Evolutionary conservation across 2,113 vertebrate genomes (phyloP), one percentile per base, ranked within the genome.

Genomic region (Lates calcarifer): DNA sequence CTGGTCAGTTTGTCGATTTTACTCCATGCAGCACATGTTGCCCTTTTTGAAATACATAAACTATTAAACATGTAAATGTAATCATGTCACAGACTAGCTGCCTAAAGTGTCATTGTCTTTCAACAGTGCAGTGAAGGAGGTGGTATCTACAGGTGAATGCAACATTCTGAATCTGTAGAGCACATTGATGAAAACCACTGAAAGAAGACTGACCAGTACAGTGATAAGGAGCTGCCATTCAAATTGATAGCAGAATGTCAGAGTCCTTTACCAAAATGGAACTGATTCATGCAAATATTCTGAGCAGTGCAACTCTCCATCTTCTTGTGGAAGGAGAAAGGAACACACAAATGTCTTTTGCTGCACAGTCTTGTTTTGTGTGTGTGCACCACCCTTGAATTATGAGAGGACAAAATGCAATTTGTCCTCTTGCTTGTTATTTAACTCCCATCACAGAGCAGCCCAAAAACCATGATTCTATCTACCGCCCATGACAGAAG

Each of bases 151-250:
- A 37, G 3, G 17, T 17, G n/a, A 8, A 26, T 5, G 17, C 12
- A 11, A 31, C 13, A 51, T 51, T 66, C 24, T 51, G 43, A 74
- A 49, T 47, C 13, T 39, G 20, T 43, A 43, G 29, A 9, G 24
- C 24, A 68, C 68, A 51, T 33, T 24, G 56, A 74, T 67, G 22
- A 64, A 74, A 57, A 76, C 10, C 39, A 31, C 12, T 63, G 41
- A 41, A 24, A 47, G 58, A 64, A 41, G 18, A 49, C 39, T 39
- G 24, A 55, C 12, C 26, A 6, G 49, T 2, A n/a, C 24, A 4
- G 26, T 68, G 74, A 79, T 73, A 37, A 29, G 28, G 10, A n/a
- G n/a, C n/a, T n/a, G 33, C 35, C 49, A 51, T 26, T 79, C 51
- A 75, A 63, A 62, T 12, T 43, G 41, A n/a, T n/a, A n/a, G n/a